Percentiles rank a stretch among this genome's conserved stretches.
Evolutionary conservation across 2,888 invertebrate genomes (phyloP).

Genomic region (Gryllus longicercus): DNA sequence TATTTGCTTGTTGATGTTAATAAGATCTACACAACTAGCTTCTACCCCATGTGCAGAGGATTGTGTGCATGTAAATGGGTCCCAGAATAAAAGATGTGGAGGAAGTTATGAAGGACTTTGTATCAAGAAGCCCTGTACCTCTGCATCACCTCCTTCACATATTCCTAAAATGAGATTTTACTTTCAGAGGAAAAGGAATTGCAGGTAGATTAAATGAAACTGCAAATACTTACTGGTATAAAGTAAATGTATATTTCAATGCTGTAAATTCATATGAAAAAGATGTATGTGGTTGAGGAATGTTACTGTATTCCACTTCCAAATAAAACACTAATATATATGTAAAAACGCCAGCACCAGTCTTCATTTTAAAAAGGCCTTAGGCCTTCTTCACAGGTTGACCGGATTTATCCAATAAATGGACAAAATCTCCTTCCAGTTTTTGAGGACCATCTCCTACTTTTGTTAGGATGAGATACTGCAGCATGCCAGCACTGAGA

Average conservation of each 20-base stretch:
- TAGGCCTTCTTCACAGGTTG: slow-evolving; percentile 43
- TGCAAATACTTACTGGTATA: neutral
- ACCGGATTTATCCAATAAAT: slow-evolving; percentile 54
- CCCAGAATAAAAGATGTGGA: slow-evolving; percentile 17
- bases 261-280: neutral
- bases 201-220: neutral
- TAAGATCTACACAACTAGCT: slow-evolving; percentile 4
- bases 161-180: neutral
- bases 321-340: neutral
- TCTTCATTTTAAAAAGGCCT: neutral
- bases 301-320: neutral
- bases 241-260: neutral
- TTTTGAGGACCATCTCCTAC: slow-evolving; percentile 75
- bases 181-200: neutral
- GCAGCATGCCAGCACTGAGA: slow-evolving; percentile 58
- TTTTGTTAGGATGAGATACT: slow-evolving; percentile 79
- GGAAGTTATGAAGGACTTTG: neutral
- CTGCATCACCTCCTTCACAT: neutral
- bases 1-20: slow-evolving; percentile 3
- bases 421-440: slow-evolving; percentile 41
- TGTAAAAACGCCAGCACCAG: neutral
- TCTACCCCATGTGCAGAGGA: slow-evolving; percentile 1
- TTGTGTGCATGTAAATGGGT: neutral
- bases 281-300: neutral
- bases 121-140: neutral